Conservation (phyloP, 2,797 vertebrate genomes). For the Crax fasciolata region DNA sequence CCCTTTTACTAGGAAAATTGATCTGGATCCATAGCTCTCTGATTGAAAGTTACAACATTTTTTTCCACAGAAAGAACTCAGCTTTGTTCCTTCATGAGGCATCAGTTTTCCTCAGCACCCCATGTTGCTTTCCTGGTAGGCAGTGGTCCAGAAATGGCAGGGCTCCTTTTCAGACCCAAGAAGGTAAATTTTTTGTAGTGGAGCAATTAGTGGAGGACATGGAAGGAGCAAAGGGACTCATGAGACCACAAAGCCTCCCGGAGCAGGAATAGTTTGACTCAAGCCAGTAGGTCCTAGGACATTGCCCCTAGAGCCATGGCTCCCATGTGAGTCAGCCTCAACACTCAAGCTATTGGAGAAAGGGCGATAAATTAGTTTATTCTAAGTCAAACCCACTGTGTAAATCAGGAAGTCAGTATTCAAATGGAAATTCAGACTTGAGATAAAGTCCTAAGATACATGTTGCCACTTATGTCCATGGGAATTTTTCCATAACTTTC, state of each 20-base stretch:
- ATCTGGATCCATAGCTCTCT: not conserved
- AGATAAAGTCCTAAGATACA: not conserved
- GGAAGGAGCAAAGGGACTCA: not conserved
- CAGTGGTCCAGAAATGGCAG: not conserved
- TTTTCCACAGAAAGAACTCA: slow-evolving; percentile 17
- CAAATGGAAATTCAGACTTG: not conserved
- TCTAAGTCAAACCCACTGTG: not conserved
- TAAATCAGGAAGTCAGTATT: not conserved
- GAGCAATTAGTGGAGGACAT: not conserved
- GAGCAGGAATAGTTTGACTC: not conserved
- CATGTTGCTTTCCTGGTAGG: not conserved
- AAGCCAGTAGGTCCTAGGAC: not conserved
- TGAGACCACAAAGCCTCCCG: not conserved
- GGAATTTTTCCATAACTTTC: slow-evolving; percentile 19
- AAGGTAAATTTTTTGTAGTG: not conserved
- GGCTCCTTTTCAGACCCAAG: not conserved
- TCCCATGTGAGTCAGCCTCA: not conserved
- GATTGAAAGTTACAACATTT: not conserved
- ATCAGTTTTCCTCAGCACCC: not conserved
- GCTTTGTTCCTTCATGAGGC: not conserved
- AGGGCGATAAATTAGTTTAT: not conserved
- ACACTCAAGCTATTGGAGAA: not conserved
- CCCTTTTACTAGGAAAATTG: slow-evolving; percentile 14
- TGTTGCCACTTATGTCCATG: not conserved
- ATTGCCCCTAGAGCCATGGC: not conserved